phyloP scores from a whole-genome alignment of 2,888 invertebrate species.

The Rhimphoctona megacephalus region DNA sequence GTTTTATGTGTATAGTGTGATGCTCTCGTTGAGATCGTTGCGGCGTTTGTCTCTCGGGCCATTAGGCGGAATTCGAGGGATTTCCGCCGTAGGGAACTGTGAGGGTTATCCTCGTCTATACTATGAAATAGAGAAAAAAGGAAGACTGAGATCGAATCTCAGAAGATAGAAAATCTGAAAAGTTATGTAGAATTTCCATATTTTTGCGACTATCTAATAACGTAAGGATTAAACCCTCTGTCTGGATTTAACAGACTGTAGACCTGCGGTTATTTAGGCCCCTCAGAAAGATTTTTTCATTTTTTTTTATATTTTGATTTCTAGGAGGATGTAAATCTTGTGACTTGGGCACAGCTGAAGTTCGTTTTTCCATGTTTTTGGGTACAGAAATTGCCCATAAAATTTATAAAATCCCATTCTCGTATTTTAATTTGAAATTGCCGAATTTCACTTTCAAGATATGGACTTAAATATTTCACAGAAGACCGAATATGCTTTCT shows the following conservation, averaged over 20 bases:
- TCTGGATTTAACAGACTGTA: too few species aligned
- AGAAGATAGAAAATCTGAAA: background rate
- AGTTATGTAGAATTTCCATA: background rate
- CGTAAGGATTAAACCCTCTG: background rate
- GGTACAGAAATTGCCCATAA: background rate
- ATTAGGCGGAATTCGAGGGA: constrained; percentile 77
- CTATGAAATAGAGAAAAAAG: background rate
- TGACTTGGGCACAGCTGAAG: background rate
- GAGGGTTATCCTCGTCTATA: constrained; percentile 9
- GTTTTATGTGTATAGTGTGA: constrained; percentile 37
- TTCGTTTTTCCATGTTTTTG: background rate
- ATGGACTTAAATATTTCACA: background rate
- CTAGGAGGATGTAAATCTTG: background rate
- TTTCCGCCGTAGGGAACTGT: constrained; percentile 69
- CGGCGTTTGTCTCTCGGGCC: constrained; percentile 80
- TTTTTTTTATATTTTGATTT: background rate
- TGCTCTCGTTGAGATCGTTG: constrained; percentile 70
- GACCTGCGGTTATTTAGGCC: too few species aligned
- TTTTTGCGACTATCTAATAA: background rate
- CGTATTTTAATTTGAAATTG: background rate
- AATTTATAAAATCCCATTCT: background rate
- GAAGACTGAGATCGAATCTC: constrained; percentile 6
- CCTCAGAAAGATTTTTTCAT: background rate
- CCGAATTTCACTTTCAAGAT: background rate
- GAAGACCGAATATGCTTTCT: background rate